Evolutionary conservation across 1,140 invertebrate species (phyloP), one percentile per base, ranked within the genome.

Genomic region (Lycorma delicatula): DNA sequence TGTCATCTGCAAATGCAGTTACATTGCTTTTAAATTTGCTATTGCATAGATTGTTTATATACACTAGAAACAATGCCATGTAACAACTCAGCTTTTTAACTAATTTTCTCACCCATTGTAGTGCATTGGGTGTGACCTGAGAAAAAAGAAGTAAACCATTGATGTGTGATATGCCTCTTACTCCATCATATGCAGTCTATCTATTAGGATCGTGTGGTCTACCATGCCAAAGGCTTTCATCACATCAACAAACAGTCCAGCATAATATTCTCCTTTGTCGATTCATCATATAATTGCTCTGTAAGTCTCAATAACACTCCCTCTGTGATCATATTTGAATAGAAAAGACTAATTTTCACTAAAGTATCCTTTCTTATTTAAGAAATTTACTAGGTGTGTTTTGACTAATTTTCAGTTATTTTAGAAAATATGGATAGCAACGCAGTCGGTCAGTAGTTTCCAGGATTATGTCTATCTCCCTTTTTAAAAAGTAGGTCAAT

Each of bases 101-200:
- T 41, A n/a, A 41, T 5, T 41, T 41, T 20, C 38, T 5, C n/a
- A 16, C 12, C 38, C 3, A 41, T 20, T 41, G n/a, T 41, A 3
- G 38, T 41, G 3, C 38, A 20, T 12, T 64, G 60, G 2, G 34
- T 47, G 16, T 59, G 47, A 11, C 46, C 34, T 12, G 26, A 9
- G 0, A 67, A 46, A 31, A 63, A 66, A 1, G 64, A 63, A 1
- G n/a, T 2, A 13, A 67, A 57, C 62, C 48, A 66, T 31, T 36
- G 23, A 3, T 63, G 27, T 13, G 36, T 31, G n/a, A 53, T n/a
- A n/a, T 36, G 18, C 58, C 64, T 16, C 63, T 57, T 20, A 63
- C 54, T 13, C 63, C 64, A 5, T 59, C 29, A n/a, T 56, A 16
- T 64, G 34, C 16, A 68, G 47, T 34, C 58, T 62, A 18, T 54